Conservation (phyloP, 2,797 vertebrate species). For the Trematocara caparti region DNA sequence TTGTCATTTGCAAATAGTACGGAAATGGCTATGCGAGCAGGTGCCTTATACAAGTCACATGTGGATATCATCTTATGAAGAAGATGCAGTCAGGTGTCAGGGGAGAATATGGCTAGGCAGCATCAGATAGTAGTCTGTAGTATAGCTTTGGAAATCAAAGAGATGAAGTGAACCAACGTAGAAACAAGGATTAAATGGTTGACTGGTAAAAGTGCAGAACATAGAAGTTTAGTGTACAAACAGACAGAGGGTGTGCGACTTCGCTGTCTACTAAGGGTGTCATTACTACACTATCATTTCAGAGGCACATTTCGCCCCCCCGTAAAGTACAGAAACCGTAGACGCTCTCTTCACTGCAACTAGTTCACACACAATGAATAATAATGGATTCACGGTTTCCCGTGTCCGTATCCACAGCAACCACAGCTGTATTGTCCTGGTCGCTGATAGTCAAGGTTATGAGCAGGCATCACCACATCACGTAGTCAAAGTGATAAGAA, state of each 20-base stretch:
- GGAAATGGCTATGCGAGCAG: background rate
- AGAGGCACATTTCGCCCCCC: background rate
- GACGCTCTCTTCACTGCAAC: background rate
- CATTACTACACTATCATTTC: background rate
- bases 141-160: no score
- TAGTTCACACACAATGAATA: background rate
- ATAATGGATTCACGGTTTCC: background rate
- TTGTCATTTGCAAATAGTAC: background rate
- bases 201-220: background rate
- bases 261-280: background rate
- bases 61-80: background rate
- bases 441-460: conserved; percentile 31
- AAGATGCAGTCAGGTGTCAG: background rate
- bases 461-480: background rate
- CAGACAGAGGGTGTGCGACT: background rate
- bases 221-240: background rate
- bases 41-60: background rate
- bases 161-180: background rate
- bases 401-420: conserved; percentile 4
- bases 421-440: conserved; percentile 3
- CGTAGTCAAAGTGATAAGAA: background rate
- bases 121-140: background rate
- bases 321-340: background rate
- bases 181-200: background rate
- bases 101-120: background rate